phyloP scores from a whole-genome alignment of 2,888 invertebrate genomes.

The Leptura quadrifasciata region DNA sequence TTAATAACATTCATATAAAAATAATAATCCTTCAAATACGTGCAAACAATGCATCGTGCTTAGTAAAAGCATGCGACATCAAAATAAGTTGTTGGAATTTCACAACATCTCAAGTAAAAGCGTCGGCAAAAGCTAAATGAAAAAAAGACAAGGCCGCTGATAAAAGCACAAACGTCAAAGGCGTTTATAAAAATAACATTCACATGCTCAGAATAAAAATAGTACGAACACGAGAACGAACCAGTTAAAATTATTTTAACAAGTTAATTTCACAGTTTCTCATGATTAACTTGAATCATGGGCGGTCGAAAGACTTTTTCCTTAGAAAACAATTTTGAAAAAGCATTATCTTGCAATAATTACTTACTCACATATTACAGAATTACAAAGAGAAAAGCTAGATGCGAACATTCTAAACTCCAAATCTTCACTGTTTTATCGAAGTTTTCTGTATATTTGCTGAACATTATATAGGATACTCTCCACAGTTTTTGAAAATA shows the following conservation, averaged over 20 bases:
- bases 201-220: conserved; percentile 67
- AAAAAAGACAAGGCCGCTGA: conserved; percentile 60
- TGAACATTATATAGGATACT: too few relatives aligned
- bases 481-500: too few relatives aligned
- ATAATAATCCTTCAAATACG: not conserved
- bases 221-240: conserved; percentile 60
- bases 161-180: conserved; percentile 65
- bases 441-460: too few relatives aligned
- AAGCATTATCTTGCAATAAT: too few relatives aligned
- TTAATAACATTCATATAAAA: not conserved
- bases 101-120: not conserved
- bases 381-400: too few relatives aligned
- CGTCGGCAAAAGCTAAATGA: conserved; percentile 11
- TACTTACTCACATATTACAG: too few relatives aligned
- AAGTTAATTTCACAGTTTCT: conserved; percentile 52
- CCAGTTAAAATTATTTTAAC: conserved; percentile 54
- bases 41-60: not conserved
- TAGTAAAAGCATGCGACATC: not conserved
- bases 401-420: too few relatives aligned
- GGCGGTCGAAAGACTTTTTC: conserved; percentile 21
- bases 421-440: too few relatives aligned
- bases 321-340: too few relatives aligned
- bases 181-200: conserved; percentile 68
- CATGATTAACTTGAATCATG: conserved; percentile 40
- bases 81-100: conserved; percentile 4